phyloP scores from a whole-genome alignment of 1,140 invertebrate species.

The Conus betulinus region DNA sequence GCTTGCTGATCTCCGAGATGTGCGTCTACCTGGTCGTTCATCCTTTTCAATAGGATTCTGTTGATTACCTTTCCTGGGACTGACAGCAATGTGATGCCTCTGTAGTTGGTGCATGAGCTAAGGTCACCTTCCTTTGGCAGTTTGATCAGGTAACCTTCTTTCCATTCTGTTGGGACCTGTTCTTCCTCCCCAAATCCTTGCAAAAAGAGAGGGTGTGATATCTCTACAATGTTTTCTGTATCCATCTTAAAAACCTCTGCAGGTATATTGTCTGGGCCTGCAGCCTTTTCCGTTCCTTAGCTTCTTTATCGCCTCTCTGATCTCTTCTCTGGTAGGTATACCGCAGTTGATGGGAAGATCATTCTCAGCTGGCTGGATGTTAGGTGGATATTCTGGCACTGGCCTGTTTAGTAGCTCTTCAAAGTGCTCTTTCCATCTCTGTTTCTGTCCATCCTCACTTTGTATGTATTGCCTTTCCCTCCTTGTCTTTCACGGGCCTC shows the following conservation, averaged over 20 bases:
- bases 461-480: too few species aligned
- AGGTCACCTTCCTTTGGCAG: slow-evolving; percentile 58
- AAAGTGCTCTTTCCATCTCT: background rate
- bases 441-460: too few species aligned
- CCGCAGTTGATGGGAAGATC: too few species aligned
- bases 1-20: too few species aligned
- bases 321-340: slow-evolving; percentile 19
- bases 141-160: slow-evolving; percentile 46
- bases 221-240: slow-evolving; percentile 3
- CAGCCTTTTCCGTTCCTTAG: slow-evolving; percentile 45
- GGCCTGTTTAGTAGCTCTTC: too few species aligned
- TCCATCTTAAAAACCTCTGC: slow-evolving; percentile 45
- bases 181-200: slow-evolving; percentile 41
- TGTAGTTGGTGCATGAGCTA: slow-evolving; percentile 52
- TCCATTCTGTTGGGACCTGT: slow-evolving; percentile 48
- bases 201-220: slow-evolving; percentile 44
- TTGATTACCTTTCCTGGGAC: background rate
- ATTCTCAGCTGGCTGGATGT: slow-evolving; percentile 31
- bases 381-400: slow-evolving; percentile 40
- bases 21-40: slow-evolving; percentile 26
- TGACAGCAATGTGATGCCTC: slow-evolving; percentile 44
- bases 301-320: slow-evolving; percentile 43
- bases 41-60: slow-evolving; percentile 44
- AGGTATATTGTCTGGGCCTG: slow-evolving; percentile 46
- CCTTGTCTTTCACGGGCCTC: too few species aligned